A percentile compares a stretch with the other conserved stretches of the same genome.
phyloP scores from a whole-genome alignment of 2,113 vertebrate genomes.

The Rhinoderma darwinii region DNA sequence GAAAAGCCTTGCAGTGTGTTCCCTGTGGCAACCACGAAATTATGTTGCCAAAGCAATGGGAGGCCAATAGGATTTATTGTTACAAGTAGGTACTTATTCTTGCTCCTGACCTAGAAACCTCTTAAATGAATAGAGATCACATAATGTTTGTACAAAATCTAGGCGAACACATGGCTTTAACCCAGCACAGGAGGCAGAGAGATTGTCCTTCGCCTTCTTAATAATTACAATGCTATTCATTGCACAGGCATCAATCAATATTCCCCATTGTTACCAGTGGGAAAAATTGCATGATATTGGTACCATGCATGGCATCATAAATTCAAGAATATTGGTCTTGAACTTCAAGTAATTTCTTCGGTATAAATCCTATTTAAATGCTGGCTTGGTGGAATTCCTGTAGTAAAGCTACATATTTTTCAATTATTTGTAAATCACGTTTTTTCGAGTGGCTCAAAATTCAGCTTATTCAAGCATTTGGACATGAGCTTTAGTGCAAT shows the following conservation, averaged over 20 bases:
- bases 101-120: conserved; percentile 57
- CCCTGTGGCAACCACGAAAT: conserved; percentile 46
- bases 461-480: neutral
- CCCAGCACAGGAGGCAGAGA: conserved; percentile 22
- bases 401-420: neutral
- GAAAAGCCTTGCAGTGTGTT: conserved; percentile 56
- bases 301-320: conserved; percentile 33
- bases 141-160: conserved; percentile 45
- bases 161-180: conserved; percentile 44
- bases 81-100: conserved; percentile 30
- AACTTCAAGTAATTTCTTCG: conserved; percentile 20
- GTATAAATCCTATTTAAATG: conserved; percentile 34
- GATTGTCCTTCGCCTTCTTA: conserved; percentile 29
- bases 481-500: neutral
- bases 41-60: conserved; percentile 20
- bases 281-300: conserved; percentile 37
- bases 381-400: neutral
- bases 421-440: neutral
- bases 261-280: conserved; percentile 40
- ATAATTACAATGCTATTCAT: conserved; percentile 39
- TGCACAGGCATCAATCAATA: conserved; percentile 45
- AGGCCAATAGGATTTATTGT: conserved; percentile 24
- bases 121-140: conserved; percentile 50
- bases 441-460: neutral
- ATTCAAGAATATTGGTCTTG: conserved; percentile 33